These are phyloP conservation scores for Patella depressa DNA, from an alignment of 2,888 invertebrate species.

Conservation along the genomic window DNA sequence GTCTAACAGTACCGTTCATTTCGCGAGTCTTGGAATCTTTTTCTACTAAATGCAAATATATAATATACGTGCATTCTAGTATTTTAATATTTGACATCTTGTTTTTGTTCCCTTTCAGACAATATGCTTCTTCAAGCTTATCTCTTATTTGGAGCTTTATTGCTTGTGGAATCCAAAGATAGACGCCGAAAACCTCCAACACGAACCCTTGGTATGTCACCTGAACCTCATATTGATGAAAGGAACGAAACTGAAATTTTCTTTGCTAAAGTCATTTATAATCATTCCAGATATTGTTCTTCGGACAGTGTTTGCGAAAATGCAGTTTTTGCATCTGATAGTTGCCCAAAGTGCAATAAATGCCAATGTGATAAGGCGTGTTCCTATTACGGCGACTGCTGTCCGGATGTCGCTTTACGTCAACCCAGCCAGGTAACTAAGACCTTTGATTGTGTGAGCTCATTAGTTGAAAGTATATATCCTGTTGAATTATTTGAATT, in stretches of 20 bases:
- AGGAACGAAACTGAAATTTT: constrained; percentile 14
- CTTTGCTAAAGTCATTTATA: constrained; percentile 8
- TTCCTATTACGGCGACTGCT: constrained; percentile 36
- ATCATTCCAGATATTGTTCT: constrained; percentile 19
- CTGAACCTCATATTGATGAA: neutral
- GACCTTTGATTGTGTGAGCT: neutral
- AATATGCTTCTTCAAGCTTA: no score
- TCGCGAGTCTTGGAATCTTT: no score
- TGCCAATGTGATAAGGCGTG: constrained; percentile 43
- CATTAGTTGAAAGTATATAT: constrained; percentile 5
- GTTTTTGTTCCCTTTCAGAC: no score
- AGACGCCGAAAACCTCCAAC: neutral
- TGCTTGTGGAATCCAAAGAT: neutral
- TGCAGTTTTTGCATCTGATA: neutral
- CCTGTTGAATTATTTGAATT: neutral
- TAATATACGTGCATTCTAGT: no score
- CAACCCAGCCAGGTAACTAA: neutral
- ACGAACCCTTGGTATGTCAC: neutral
- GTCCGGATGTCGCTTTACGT: constrained; percentile 34
- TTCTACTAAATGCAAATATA: no score
- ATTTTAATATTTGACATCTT: no score
- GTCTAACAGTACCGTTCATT: no score
- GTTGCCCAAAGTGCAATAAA: constrained; percentile 26
- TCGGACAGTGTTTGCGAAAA: constrained; percentile 13
- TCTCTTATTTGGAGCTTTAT: no score